Percentiles rank a stretch among this genome's conserved stretches.
Conservation (phyloP, 2,797 vertebrate genomes). For the Sebastes cheni region DNA sequence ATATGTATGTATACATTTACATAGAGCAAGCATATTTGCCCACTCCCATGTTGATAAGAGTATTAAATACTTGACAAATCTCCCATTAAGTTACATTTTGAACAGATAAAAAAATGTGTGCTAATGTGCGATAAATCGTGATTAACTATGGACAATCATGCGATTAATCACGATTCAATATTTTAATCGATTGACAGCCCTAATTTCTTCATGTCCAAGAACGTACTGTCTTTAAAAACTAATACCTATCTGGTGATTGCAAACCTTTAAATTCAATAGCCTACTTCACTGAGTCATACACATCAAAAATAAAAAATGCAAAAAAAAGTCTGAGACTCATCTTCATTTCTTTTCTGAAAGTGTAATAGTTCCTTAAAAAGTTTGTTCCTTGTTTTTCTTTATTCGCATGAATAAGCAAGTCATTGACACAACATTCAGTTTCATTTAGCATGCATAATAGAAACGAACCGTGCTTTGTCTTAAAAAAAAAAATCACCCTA, state of each 20-base stretch:
- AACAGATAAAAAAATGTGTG: too few species aligned
- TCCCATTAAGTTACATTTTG: too few species aligned
- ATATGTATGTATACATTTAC: too few species aligned
- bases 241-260: not conserved
- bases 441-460: not conserved
- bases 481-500: not conserved
- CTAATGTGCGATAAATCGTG: too few species aligned
- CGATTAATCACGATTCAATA: too few species aligned
- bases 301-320: not conserved
- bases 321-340: not conserved
- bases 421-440: slow-evolving; percentile 7
- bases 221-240: not conserved
- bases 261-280: not conserved
- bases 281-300: not conserved
- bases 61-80: too few species aligned
- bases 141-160: too few species aligned
- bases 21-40: too few species aligned
- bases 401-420: not conserved
- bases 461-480: not conserved
- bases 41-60: too few species aligned
- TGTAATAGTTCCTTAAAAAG: not conserved
- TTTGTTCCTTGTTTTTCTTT: not conserved
- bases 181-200: rapidly evolving
- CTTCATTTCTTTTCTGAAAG: not conserved
- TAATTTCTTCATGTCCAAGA: not conserved